Base-by-base conservation (phyloP, 2,888 invertebrate genomes). In the Opisthograptis luteolata region DNA sequence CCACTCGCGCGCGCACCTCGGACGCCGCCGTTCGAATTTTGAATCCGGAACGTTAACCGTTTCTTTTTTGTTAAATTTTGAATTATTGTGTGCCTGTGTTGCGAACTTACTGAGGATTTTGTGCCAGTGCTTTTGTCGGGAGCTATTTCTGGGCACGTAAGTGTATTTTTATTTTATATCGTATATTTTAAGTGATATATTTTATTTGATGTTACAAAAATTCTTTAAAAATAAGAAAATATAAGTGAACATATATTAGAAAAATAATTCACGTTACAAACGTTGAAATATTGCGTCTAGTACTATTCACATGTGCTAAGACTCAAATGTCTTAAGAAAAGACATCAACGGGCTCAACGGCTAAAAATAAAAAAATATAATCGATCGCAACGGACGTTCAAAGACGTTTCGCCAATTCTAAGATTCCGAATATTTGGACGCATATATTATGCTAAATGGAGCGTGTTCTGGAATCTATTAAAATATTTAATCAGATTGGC, bases 1-100 rank as follows among this genome's bases (percentile, higher is more conserved):
- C 79, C 89, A 89, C 80, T 88, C 88, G 87, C 81, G 88, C 86
- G 88, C 85, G 84, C 79, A 81, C 87, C 79, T 82, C 80, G 80
- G 80, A 76, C 79, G 75, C 69, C 76, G 79, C 79, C 85, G 85
- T 82, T 75, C 82, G 74, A 76, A 74, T 68, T 78, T 73, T 65
- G 71, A 76, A 76, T 67, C 56, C 75, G 72, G 77, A 74, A 76
- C 82, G 79, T 74, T 75, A 75, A 73, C 73, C 78, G 81, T 67
- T 75, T 52, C 35, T 53, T 41, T 70, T 74, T 76, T 66, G 60
- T 66, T 1, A 70, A 70, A 60, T 73, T 73, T 67, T 57, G 13
- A 69, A 70, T 68, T 69, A 68, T 65, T 67, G 56, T 66, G 87
- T 88, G 87, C 70, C 65, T 78, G 87, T 85, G 87, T 66, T 74